Evolutionary conservation across 2,888 invertebrate species (phyloP).

Genomic region (Flabesymbios commensalis): DNA sequence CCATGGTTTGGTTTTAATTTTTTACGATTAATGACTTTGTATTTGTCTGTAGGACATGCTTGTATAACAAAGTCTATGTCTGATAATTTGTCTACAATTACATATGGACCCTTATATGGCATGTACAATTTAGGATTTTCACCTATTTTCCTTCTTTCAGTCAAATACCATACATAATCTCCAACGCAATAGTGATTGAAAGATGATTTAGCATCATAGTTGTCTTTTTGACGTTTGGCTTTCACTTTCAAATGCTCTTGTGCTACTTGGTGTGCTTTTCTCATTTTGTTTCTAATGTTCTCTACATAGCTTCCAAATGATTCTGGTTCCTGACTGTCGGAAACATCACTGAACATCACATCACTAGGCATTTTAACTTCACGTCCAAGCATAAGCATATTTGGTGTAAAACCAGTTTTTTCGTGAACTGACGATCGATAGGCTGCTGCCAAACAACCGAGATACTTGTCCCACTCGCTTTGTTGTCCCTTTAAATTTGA

Average conservation of each 20-base stretch:
- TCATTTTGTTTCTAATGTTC: not conserved
- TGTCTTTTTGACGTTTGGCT: not conserved
- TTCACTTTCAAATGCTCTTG: not conserved
- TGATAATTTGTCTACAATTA: too few species aligned
- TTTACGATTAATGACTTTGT: too few species aligned
- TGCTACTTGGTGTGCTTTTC: not conserved
- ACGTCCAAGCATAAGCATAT: conserved; percentile 30
- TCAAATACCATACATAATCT: not conserved
- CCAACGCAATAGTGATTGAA: not conserved
- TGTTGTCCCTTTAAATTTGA: conserved; percentile 30
- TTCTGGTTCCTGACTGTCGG: not conserved
- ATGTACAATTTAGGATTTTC: too few species aligned
- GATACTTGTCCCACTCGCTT: conserved; percentile 29
- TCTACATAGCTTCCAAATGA: not conserved
- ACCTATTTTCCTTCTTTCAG: not conserved
- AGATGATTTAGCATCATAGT: not conserved
- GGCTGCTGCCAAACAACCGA: conserved; percentile 29
- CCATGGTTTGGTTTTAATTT: too few species aligned
- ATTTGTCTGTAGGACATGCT: too few species aligned
- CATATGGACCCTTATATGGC: too few species aligned
- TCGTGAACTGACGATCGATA: conserved; percentile 26
- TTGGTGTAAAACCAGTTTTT: conserved; percentile 29
- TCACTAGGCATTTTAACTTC: conserved; percentile 31
- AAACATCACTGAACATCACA: conserved; percentile 13
- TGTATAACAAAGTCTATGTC: too few species aligned